These are phyloP conservation scores for Glandiceps talaboti DNA, from an alignment of 53 echinoderm and acorn worm species.

Conservation along the genomic window DNA sequence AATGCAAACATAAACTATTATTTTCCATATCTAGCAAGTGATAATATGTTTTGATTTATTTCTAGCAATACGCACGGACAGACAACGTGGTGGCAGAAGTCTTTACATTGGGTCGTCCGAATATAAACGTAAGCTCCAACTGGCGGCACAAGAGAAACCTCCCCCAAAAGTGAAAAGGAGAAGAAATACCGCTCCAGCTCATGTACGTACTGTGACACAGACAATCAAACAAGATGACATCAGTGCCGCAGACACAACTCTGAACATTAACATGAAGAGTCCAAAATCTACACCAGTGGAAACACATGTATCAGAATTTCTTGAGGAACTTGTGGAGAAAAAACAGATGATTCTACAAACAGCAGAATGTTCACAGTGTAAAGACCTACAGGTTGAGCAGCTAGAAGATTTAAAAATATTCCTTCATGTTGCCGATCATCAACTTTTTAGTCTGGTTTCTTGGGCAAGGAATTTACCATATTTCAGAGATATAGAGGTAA, in stretches of 20 bases:
- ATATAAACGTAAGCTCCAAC: constrained; percentile 24
- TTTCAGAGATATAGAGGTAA: constrained; percentile 60
- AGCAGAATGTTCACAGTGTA: constrained; percentile 21
- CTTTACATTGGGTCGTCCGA: constrained; percentile 78
- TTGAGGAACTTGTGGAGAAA: constrained; percentile 16
- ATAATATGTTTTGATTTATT: background rate
- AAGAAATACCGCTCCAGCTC: background rate
- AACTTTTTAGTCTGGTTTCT: constrained; percentile 23
- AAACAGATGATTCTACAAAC: constrained; percentile 25
- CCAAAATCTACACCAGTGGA: background rate
- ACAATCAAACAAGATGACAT: background rate
- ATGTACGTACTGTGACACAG: background rate
- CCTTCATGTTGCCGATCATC: constrained; percentile 52
- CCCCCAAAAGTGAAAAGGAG: background rate
- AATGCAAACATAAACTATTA: too few species aligned
- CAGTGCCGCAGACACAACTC: background rate
- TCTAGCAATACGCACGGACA: constrained; percentile 53
- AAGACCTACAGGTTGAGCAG: constrained; percentile 19
- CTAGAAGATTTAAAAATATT: constrained; percentile 17
- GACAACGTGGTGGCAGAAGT: constrained; percentile 71
- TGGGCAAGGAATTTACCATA: constrained; percentile 50
- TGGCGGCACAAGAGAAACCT: constrained; percentile 24
- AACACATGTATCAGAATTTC: background rate
- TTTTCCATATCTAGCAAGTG: too few species aligned
- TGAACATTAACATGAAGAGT: background rate